These are phyloP conservation scores for Tringa solitaria DNA, from an alignment of 2,113 vertebrate species.

Conservation along the genomic window DNA sequence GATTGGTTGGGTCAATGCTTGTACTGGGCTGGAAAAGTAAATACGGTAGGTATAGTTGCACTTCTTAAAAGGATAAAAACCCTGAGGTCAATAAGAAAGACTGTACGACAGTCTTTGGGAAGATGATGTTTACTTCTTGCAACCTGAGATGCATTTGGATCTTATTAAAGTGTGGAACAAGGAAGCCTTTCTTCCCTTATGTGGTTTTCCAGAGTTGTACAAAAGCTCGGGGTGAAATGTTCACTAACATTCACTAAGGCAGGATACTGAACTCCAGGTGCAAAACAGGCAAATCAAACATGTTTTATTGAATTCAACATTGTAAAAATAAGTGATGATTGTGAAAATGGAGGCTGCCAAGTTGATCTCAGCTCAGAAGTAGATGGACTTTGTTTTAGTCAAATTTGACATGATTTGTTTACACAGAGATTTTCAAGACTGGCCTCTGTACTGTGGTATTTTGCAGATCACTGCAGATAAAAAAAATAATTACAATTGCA, in stretches of 20 bases:
- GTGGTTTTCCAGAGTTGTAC: neutral
- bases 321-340: neutral
- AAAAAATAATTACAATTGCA: slow-evolving; percentile 53
- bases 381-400: slow-evolving; percentile 15
- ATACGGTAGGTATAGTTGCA: slow-evolving; percentile 50
- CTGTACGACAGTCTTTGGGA: neutral
- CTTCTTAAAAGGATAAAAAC: neutral
- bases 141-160: neutral
- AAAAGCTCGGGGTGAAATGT: neutral
- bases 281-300: neutral
- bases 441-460: neutral
- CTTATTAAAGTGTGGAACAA: neutral
- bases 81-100: neutral
- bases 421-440: neutral
- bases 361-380: neutral
- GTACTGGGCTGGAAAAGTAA: slow-evolving; percentile 76
- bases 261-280: neutral
- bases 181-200: neutral
- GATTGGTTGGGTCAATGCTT: slow-evolving; percentile 77
- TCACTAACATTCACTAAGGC: neutral
- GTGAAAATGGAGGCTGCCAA: neutral
- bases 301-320: neutral
- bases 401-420: slow-evolving; percentile 21
- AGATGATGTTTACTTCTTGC: neutral
- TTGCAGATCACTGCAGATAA: slow-evolving; percentile 22